Conservation (phyloP, 2,797 vertebrate species). For the Microctenopoma stevenorrisi region DNA sequence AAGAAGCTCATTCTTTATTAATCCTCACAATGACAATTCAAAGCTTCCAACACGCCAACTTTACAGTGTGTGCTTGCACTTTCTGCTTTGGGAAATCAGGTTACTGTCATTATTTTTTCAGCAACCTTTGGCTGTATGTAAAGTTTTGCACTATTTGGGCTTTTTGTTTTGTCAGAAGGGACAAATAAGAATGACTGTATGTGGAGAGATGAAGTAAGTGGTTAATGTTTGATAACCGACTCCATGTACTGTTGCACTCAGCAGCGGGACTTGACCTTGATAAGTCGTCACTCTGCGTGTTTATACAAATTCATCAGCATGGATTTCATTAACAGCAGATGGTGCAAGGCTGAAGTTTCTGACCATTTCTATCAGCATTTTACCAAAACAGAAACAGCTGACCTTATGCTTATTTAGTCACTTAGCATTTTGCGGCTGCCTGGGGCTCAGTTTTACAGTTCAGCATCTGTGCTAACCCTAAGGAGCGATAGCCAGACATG, state of each 20-base stretch:
- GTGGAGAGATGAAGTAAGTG: slow-evolving; percentile 21
- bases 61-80: slow-evolving; percentile 59
- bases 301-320: slow-evolving; percentile 41
- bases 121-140: slow-evolving; percentile 45
- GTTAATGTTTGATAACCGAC: slow-evolving; percentile 28
- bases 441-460: slow-evolving; percentile 36
- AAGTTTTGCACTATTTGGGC: slow-evolving; percentile 45
- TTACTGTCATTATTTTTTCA: slow-evolving; percentile 73
- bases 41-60: slow-evolving; percentile 70
- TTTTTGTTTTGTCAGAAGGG: slow-evolving; percentile 54
- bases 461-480: slow-evolving; percentile 33
- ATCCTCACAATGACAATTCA: slow-evolving; percentile 82
- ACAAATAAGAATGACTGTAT: slow-evolving; percentile 46
- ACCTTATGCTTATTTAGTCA: slow-evolving; percentile 23
- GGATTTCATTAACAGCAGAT: slow-evolving; percentile 38
- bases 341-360: slow-evolving; percentile 17
- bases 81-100: slow-evolving; percentile 69
- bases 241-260: slow-evolving; percentile 27
- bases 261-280: slow-evolving; percentile 42
- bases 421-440: slow-evolving; percentile 33
- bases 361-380: slow-evolving; percentile 11
- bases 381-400: slow-evolving; percentile 26
- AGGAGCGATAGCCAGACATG: slow-evolving; percentile 37
- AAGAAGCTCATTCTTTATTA: slow-evolving; percentile 86
- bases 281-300: slow-evolving; percentile 26